Evolutionary conservation across 2,113 vertebrate genomes (phyloP).

Genomic region (Neogale vison): DNA sequence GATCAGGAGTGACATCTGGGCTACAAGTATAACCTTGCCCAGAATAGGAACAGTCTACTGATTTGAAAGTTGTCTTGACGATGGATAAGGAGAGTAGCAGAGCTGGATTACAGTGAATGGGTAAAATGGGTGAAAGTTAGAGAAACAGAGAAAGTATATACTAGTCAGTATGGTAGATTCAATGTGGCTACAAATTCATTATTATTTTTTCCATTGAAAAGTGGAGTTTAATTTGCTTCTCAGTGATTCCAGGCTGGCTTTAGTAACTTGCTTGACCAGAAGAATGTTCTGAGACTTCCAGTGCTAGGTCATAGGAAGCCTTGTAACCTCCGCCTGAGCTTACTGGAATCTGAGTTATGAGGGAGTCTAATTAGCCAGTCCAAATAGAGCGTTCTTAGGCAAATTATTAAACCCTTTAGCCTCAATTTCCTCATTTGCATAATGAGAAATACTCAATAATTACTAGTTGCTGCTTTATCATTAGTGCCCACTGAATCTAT

Average conservation of each 20-base stretch:
- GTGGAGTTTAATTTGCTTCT: not conserved
- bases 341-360: not conserved
- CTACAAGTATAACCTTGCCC: not conserved
- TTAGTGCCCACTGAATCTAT: not conserved
- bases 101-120: not conserved
- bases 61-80: not conserved
- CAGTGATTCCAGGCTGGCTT: not conserved
- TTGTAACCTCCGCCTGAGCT: not conserved
- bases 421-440: not conserved
- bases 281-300: not conserved
- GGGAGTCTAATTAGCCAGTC: not conserved
- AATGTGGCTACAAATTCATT: not conserved
- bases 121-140: not conserved
- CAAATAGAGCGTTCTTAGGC: not conserved
- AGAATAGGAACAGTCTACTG: not conserved
- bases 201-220: not conserved
- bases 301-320: not conserved
- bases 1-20: not conserved
- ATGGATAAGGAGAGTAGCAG: not conserved
- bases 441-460: not conserved
- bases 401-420: conserved; percentile 3
- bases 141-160: not conserved
- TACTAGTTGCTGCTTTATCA: not conserved
- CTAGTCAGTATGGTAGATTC: not conserved
- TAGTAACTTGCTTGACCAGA: not conserved